Evolutionary conservation across 2,113 vertebrate species (phyloP), one percentile per base, ranked within the genome.

Genomic region (Atractosteus spatula): DNA sequence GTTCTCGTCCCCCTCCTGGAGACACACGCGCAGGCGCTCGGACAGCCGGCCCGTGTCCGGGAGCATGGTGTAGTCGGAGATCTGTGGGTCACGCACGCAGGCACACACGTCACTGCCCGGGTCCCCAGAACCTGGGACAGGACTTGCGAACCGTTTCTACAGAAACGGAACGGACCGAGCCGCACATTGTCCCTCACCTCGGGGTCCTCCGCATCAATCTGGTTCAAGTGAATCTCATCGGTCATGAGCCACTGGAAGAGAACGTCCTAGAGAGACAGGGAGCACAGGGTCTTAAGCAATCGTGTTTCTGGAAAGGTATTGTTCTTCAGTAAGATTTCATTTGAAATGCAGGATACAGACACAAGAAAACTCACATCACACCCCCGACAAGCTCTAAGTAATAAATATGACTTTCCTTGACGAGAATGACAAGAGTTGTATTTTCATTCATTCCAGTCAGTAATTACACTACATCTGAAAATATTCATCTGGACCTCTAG

Each of bases 211-310:
- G 95, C 92, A 83, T 99, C 96, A 70, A 96, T 95, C 82, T 98
- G 95, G 82, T 98, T 98, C 74, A 98, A 91, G 64, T 91, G 93
- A 75, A 99, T 89, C 59, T 92, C 94, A 57, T 90, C 93, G 11
- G 95, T 94, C 73, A 94, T 97, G 8, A 99, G 94, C 97, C 97
- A 98, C 78, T 97, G 97, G 82, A 99, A 95, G 78, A 98, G 89
- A 64, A 99, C 94, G 75, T 98, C 96, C 97, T 99, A 77, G 42
- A 74, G 16, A 80, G 88, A 29, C 29, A 2, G 47, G 5, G 47
- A 51, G 47, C 47, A 51, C 5, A 51, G 10, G 47, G 5, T 7
- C 5, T 51, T 5, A 10, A 5, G 47, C 5, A 51, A 10, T 51
- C 47, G 47, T 51, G 47, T 51, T 51, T 51, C 47, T 51, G 47